Evolutionary conservation across 2,888 invertebrate genomes (phyloP).

Genomic region (Campaea margaritaria): DNA sequence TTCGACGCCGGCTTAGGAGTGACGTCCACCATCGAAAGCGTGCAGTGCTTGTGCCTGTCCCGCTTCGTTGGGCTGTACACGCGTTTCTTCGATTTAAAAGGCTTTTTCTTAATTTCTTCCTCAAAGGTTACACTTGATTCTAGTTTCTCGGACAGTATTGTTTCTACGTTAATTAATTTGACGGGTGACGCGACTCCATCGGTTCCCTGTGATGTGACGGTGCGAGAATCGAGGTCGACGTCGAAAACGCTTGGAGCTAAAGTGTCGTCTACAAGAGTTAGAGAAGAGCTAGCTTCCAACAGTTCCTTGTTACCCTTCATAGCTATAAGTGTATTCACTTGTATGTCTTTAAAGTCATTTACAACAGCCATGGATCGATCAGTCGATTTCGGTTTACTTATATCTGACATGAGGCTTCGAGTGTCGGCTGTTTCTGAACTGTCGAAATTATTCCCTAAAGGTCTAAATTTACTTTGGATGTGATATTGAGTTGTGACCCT

Average conservation of each 20-base stretch:
- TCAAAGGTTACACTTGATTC: slow-evolving; percentile 45
- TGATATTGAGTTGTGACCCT: slow-evolving; percentile 39
- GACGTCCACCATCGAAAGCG: slow-evolving; percentile 44
- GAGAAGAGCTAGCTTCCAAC: slow-evolving; percentile 61
- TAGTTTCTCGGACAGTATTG: slow-evolving; percentile 31
- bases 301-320: slow-evolving; percentile 71
- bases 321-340: slow-evolving; percentile 67
- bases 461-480: slow-evolving; percentile 21
- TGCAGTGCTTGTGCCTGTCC: slow-evolving; percentile 38
- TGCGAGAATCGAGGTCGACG: slow-evolving; percentile 1
- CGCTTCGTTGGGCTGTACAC: slow-evolving; percentile 53
- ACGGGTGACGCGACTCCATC: slow-evolving; percentile 42
- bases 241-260: slow-evolving; percentile 35
- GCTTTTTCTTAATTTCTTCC: slow-evolving; percentile 36
- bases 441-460: slow-evolving; percentile 40
- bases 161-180: slow-evolving; percentile 48
- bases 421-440: slow-evolving; percentile 28
- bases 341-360: slow-evolving; percentile 50
- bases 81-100: slow-evolving; percentile 58
- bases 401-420: slow-evolving; percentile 39
- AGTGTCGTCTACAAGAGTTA: slow-evolving; percentile 70
- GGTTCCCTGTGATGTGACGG: slow-evolving; percentile 7
- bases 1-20: slow-evolving; percentile 69
- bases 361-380: slow-evolving; percentile 51
- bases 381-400: slow-evolving; percentile 47